Conservation (phyloP, 2,888 invertebrate genomes). For the Diploptera punctata region DNA sequence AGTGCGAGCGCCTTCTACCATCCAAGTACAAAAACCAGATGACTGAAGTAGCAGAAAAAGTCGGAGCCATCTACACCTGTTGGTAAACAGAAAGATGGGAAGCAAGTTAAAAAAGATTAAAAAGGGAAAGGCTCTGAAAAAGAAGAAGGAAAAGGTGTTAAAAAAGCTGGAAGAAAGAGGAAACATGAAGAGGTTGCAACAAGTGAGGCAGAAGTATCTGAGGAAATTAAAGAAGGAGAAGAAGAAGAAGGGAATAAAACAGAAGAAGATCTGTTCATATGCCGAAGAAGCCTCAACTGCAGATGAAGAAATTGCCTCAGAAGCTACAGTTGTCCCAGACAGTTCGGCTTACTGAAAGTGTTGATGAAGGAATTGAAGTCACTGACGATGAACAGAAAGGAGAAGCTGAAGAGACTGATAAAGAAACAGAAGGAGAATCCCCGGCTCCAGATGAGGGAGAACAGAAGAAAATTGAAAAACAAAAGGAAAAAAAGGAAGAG, state of each 20-base stretch:
- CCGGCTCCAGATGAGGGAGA: conserved; percentile 49
- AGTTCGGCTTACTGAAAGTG: conserved; percentile 26
- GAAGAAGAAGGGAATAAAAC: conserved; percentile 52
- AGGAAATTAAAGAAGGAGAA: conserved; percentile 44
- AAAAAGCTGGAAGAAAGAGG: conserved; percentile 42
- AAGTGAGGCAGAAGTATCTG: conserved; percentile 48
- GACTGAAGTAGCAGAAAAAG: background rate
- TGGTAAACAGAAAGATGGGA: conserved; percentile 26
- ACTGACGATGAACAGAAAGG: conserved; percentile 37
- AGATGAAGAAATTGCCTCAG: conserved; percentile 46
- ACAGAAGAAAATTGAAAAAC: conserved; percentile 46
- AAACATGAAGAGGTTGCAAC: conserved; percentile 49
- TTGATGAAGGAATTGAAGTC: conserved; percentile 16
- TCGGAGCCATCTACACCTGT: background rate
- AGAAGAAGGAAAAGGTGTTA: conserved; percentile 50
- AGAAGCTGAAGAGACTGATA: conserved; percentile 30
- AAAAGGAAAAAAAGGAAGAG: too few relatives aligned
- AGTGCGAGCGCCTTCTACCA: background rate
- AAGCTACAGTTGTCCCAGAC: conserved; percentile 32
- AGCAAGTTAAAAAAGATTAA: conserved; percentile 9
- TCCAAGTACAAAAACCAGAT: background rate
- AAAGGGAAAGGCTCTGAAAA: conserved; percentile 40
- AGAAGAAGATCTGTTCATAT: conserved; percentile 43
- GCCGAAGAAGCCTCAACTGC: conserved; percentile 10
- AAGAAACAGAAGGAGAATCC: conserved; percentile 45